Conservation (phyloP, 1,140 invertebrate genomes). For the Cydia pomonella region DNA sequence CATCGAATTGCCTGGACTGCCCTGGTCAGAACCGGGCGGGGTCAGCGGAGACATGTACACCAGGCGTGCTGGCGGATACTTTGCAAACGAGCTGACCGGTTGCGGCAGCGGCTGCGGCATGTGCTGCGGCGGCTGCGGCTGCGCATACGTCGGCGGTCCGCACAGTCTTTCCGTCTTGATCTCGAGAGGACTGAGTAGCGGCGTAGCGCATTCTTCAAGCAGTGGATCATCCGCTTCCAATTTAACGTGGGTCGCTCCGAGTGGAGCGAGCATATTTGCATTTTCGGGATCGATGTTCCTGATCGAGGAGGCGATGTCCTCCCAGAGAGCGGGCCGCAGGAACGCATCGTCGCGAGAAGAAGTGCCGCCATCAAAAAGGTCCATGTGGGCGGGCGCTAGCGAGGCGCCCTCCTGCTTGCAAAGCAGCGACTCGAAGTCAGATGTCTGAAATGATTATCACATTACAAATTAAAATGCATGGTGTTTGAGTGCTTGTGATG, state of each 20-base stretch:
- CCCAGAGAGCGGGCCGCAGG: conserved; percentile 91
- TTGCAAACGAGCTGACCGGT: conserved; percentile 64
- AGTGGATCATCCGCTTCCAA: conserved; percentile 87
- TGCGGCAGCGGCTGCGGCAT: conserved; percentile 53
- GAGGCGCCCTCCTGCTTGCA: conserved; percentile 77
- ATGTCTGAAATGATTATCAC: conserved; percentile 62
- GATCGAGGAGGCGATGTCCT: conserved; percentile 93
- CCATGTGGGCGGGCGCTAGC: conserved; percentile 73
- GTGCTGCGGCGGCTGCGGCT: conserved; percentile 71
- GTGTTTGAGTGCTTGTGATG: background rate
- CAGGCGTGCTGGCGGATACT: conserved; percentile 77
- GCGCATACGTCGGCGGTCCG: conserved; percentile 72
- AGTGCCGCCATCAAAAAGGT: conserved; percentile 73
- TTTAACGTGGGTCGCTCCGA: conserved; percentile 84
- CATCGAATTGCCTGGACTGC: conserved; percentile 85
- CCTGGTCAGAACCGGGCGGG: conserved; percentile 91
- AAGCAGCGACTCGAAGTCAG: conserved; percentile 78
- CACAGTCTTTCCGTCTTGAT: conserved; percentile 86
- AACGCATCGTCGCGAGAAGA: conserved; percentile 89
- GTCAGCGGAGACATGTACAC: conserved; percentile 91
- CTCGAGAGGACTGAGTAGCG: conserved; percentile 86
- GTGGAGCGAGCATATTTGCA: conserved; percentile 89
- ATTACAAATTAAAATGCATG: conserved; percentile 34
- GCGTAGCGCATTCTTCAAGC: conserved; percentile 80
- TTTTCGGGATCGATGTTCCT: conserved; percentile 93